Percentiles rank a stretch among this genome's conserved stretches.
Evolutionary conservation across 2,113 vertebrate genomes (phyloP).

Genomic region (Proterorhinus semilunaris): DNA sequence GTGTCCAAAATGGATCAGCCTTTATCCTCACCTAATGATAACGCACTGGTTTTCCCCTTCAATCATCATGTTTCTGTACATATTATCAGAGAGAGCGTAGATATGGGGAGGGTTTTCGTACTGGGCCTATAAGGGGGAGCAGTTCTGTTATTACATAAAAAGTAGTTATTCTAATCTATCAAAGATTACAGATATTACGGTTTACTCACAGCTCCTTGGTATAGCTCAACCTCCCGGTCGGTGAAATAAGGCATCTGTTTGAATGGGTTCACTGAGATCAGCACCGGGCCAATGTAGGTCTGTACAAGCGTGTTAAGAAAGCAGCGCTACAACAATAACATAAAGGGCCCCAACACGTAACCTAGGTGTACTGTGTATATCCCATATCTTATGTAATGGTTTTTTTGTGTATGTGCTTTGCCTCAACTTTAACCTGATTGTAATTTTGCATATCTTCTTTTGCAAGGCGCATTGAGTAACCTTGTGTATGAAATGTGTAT

Average conservation of each 20-base stretch:
- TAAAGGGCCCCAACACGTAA: background rate
- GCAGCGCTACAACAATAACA: background rate
- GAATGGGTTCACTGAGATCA: conserved; percentile 97
- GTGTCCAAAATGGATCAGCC: no score
- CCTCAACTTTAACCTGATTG: no score
- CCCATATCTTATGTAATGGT: no score
- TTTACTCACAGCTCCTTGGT: conserved; percentile 93
- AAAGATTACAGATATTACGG: rapidly evolving
- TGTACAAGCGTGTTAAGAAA: conserved; percentile 66
- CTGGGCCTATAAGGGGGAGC: conserved; percentile 81
- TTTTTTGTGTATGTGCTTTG: no score
- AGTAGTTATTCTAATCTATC: background rate
- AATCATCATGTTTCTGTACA: conserved; percentile 99
- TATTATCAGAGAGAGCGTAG: conserved; percentile 94
- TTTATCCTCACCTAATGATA: conserved; percentile 82
- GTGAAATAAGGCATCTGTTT: conserved; percentile 99
- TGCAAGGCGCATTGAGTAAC: no score
- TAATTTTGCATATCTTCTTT: no score
- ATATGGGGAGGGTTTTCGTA: conserved; percentile 97
- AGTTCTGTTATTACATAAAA: background rate
- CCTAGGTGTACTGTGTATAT: no score
- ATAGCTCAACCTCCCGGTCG: conserved; percentile 89
- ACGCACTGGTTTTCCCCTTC: conserved; percentile 96
- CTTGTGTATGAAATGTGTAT: no score
- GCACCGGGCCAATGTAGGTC: conserved; percentile 94